Evolutionary conservation across 2,113 vertebrate species (phyloP), one percentile per base, ranked within the genome.

Genomic region (Pontoporia blainvillei): DNA sequence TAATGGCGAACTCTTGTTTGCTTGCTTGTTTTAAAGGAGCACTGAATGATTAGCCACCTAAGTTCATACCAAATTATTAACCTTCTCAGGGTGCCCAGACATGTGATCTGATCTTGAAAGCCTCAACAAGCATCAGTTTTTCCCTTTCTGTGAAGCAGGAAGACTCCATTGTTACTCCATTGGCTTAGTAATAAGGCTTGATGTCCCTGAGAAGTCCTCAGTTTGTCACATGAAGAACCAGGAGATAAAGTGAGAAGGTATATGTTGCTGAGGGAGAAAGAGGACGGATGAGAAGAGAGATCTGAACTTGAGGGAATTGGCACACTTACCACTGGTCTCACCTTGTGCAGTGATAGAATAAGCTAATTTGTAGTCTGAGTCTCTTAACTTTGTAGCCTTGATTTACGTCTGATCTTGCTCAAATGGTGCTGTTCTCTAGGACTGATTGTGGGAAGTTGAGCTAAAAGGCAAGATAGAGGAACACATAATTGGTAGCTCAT

Each of bases 281-380:
- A 34, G 10, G 13, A 4, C 0, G 46, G 57, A 78, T 12, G 34
- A 89, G 59, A 27, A 75, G 39, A 1, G 59, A 90, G 95, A 57
- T 73, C 44, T 67, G 36, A 18, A 6, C 66, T 57, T 76, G 31
- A 81, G 72, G 44, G 8, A 18, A 62, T 59, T 39, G 94, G 29
- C 31, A 49, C 49, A 92, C 6, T 78, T 54, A 13, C 69, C 96
- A 94, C 0, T 49, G n/a, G 34, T 85, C 91, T 81, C 71, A 15
- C 61, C 15, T 17, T 14, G 12, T 9, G 14, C 39, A 0, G 0
- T n/a, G 67, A 67, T 0, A 6, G 13, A 49, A 9, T 44, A 8
- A 3, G 14, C 25, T 67, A 44, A 72, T 52, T 79, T 81, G 29
- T 64, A 96, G 87, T 31, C 17, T 5, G 61, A 49, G 18, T 8